phyloP scores from a whole-genome alignment of 2,113 vertebrate species.

The Meriones unguiculatus region DNA sequence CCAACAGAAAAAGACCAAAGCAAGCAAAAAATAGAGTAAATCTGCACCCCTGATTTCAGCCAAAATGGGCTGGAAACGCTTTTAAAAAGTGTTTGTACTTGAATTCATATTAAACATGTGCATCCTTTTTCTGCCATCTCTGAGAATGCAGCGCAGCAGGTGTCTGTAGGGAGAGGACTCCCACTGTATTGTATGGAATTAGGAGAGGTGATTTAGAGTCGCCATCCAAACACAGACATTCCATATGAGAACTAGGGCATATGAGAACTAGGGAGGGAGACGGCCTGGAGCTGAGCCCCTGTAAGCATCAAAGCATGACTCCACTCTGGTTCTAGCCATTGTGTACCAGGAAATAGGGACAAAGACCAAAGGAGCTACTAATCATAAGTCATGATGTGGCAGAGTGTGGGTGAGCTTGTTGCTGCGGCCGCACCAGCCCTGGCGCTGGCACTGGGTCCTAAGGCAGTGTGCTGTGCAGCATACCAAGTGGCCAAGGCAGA shows the following conservation, averaged over 20 bases:
- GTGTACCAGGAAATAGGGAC: neutral
- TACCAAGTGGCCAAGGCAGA: neutral
- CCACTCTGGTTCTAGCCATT: neutral
- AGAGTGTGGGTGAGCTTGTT: neutral
- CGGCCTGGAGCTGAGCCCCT: neutral
- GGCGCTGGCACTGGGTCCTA: neutral
- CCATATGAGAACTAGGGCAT: no score
- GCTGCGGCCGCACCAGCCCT: neutral
- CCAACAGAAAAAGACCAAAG: neutral
- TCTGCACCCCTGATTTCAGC: neutral
- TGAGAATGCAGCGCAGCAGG: no score
- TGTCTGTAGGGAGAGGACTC: neutral
- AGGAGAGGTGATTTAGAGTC: neutral
- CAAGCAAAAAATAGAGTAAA: neutral
- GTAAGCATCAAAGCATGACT: neutral
- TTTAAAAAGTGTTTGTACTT: neutral
- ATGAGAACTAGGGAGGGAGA: neutral
- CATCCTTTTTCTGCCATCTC: neutral
- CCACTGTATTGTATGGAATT: no score
- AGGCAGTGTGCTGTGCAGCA: neutral
- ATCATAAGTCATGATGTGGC: neutral
- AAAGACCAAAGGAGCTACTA: neutral
- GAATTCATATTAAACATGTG: neutral
- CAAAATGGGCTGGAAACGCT: neutral
- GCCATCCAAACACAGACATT: neutral